Base-by-base conservation (phyloP, 1,140 invertebrate genomes). In the Solenopsis invicta region DNA sequence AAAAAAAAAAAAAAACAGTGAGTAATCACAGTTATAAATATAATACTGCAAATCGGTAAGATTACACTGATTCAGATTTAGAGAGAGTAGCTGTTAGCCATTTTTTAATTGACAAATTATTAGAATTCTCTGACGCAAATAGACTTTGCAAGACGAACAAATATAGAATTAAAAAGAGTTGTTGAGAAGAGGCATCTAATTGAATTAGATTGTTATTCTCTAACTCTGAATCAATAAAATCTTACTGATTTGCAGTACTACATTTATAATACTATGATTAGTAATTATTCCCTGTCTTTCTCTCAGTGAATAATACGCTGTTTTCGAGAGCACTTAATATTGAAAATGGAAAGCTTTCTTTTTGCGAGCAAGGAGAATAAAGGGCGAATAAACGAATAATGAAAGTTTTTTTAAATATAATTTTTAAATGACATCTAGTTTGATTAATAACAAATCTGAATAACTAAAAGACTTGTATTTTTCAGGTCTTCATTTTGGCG, bases 111-210 rank as follows among this genome's bases (percentile, higher is more conserved):
- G 10, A 74, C 34, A 72, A 34, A 72, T 48, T 24, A 71, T 45
- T 69, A 50, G 8, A 4, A 29, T 29, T 48, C 0, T 16, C 8
- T 48, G 37, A 66, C 18, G 34, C 34, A 48, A 24, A 18, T 24
- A 50, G 21, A 29, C 3, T 50, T 24, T 50, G 45, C 21, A 4
- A 71, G 18, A 71, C 6, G 6, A 72, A 2, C 54, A n/a, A 21
- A 74, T 29, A 48, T n/a, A 74, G 61, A 76, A 24, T 61, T 59
- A 18, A 74, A 0, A 37, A 54, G 34, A n/a, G n/a, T n/a, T 74
- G 9, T 34, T 52, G 8, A 16, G 9, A 16, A n/a, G 9, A 21
- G 1, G 18, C 21, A 74, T 54, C 45, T 21, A 24, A 41, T 41
- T 41, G 37, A 41, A 61, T 4, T 59, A 16, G 12, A 24, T 13